Evolutionary conservation across 2,888 invertebrate species (phyloP).

Genomic region (Hirtodrosophila duncani): DNA sequence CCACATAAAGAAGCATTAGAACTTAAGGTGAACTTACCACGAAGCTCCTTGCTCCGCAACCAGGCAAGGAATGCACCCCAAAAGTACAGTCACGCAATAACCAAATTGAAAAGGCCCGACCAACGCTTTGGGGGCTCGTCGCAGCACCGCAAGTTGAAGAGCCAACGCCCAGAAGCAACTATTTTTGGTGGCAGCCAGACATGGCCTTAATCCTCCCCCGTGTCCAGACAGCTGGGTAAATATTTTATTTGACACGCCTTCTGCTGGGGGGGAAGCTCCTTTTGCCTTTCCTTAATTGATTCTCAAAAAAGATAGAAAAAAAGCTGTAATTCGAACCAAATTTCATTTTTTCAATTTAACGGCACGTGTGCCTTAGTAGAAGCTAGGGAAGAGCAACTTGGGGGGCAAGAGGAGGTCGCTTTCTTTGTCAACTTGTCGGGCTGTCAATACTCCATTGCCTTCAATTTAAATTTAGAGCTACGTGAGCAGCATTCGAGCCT

Average conservation of each 20-base stretch:
- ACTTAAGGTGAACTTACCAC: slow-evolving; percentile 26
- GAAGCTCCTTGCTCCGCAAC: slow-evolving; percentile 3
- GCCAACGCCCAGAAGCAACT: slow-evolving; percentile 51
- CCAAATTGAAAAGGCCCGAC: slow-evolving; percentile 26
- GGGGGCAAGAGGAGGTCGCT: too few relatives aligned
- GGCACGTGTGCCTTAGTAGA: slow-evolving; percentile 16
- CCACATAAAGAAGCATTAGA: slow-evolving; percentile 51
- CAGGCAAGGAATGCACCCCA: slow-evolving; percentile 7
- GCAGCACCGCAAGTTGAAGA: slow-evolving; percentile 3
- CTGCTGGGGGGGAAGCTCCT: not conserved
- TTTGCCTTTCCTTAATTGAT: slow-evolving; percentile 50
- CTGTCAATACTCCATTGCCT: slow-evolving; percentile 30
- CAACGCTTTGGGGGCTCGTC: slow-evolving; percentile 6
- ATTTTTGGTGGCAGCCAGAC: slow-evolving; percentile 21
- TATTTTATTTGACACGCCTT: slow-evolving; percentile 46
- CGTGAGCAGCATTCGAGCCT: not conserved
- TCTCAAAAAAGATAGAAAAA: slow-evolving; percentile 25
- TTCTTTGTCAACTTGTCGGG: slow-evolving; percentile 18
- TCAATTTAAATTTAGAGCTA: slow-evolving; percentile 35
- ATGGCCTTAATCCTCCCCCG: slow-evolving; percentile 18
- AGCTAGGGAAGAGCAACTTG: too few relatives aligned
- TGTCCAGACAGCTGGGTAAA: slow-evolving; percentile 34
- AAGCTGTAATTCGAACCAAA: slow-evolving; percentile 47
- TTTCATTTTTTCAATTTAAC: slow-evolving; percentile 27
- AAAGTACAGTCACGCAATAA: slow-evolving; percentile 40